Base-by-base conservation (phyloP, 2,113 vertebrate genomes). In the Epinephelus lanceolatus region DNA sequence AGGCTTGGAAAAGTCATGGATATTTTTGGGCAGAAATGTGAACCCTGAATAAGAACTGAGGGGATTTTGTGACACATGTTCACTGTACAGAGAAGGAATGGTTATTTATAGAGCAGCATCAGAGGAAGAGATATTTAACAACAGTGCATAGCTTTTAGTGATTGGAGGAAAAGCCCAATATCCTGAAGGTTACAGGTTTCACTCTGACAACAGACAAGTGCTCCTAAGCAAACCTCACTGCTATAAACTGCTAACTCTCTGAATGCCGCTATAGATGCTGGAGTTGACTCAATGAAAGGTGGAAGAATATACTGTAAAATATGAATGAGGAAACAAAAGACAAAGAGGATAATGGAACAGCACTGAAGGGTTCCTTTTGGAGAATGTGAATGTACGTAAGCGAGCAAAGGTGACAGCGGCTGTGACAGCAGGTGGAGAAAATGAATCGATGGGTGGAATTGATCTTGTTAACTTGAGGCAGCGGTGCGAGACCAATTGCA, bases 381-480 rank as follows among this genome's bases (percentile, higher is more conserved):
- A 4, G 14, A 30, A 56, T 1, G 10, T 27, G 65, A 57, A 78
- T 21, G 11, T 21, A 33, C 40, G 8, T 13, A 70, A 70, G 30
- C 0, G 23, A 33, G 30, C 45, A 27, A 62, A 53, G 60, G 55
- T 42, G 81, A 56, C 30, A 9, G 30, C 19, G 19, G 60, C 84
- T 30, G 84, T 73, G 80, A 77, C 73, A 70, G 81, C 77, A 89
- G 88, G 66, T 85, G 77, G 51, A 77, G 71, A 82, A 71, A 93
- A 90, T 80, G 55, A 92, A 90, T 86, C 75, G 14, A 71, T 83
- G 85, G 69, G 0, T 2, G 18, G 67, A 78, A 91, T 87, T 81
- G 83, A 94, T 91, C 80, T 88, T 84, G 79, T 91, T 91, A 88
- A 83, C 76, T 76, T 53, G 71, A 90, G 73, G 82, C 81, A 68